Base-by-base conservation (phyloP, 2,113 vertebrate genomes). In the Astur gentilis region DNA sequence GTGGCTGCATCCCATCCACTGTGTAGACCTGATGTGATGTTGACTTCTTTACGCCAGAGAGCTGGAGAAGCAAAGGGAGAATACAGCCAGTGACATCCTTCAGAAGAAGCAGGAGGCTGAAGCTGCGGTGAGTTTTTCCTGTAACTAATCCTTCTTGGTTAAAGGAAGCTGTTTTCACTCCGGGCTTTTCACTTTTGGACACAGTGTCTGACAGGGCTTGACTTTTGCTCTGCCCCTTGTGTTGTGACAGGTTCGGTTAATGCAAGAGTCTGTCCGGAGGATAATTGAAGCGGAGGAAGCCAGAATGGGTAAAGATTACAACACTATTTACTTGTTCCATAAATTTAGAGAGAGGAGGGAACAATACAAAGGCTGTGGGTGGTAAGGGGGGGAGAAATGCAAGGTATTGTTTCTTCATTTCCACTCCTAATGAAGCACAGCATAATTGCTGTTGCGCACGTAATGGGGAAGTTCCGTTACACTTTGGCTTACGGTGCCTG, bases 221-320 rank as follows among this genome's bases (percentile, higher is more conserved):
- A 36, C 61, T 83, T 79, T 50, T 49, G 14, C 57, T 76, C 27
- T 78, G 40, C 42, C 26, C 17, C 20, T 77, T 89, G 45, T 55
- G 26, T 87, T 96, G 67, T 92, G 60, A 44, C 96, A 99, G 99
- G 98, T 99, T 52, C 98, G 99, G 94, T 96, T 99, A 96, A 99
- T 99, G 99, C 99, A 99, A 81, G 99, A 99, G 92, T 99, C 99
- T 57, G 99, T 99, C 87, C 99, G 99, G 78, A 98, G 99, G 93
- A 99, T 99, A 75, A 99, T 99, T 58, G 99, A 99, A 97, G 98
- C 99, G 0, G 99, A 99, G 92, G 99, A 99, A 95, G 99, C 99
- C 49, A 98, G 96, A 98, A 99, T 99, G 99, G 99, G 99, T 99
- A 98, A 98, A 98, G 87, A 62, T 60, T 29, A 36, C 60, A 16